Conservation (phyloP, 2,113 vertebrate species). For the Craseonycteris thonglongyai region DNA sequence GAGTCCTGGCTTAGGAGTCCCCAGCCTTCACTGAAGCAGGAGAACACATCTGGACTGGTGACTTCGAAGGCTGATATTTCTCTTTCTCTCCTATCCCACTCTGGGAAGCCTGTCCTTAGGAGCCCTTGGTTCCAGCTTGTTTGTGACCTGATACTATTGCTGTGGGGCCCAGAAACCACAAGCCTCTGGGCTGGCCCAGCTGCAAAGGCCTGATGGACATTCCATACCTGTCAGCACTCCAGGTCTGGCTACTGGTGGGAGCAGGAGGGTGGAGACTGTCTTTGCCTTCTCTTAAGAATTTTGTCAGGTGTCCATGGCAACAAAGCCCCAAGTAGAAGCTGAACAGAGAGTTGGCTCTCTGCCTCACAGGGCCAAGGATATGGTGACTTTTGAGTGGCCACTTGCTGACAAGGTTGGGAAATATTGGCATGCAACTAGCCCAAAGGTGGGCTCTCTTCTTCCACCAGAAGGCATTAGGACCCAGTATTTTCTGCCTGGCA, state of each 20-base stretch:
- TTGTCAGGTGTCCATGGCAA: constrained; percentile 50
- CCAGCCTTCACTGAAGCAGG: neutral
- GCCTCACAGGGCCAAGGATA: constrained; percentile 30
- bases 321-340: constrained; percentile 16
- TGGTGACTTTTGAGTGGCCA: constrained; percentile 33
- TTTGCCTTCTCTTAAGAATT: constrained; percentile 27
- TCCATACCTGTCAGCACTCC: constrained; percentile 55
- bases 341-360: constrained; percentile 1
- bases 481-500: neutral
- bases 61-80: constrained; percentile 40
- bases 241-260: constrained; percentile 12
- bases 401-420: neutral
- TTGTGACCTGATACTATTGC: constrained; percentile 60
- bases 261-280: neutral
- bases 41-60: neutral
- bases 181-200: constrained; percentile 33
- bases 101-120: constrained; percentile 38
- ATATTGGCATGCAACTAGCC: neutral
- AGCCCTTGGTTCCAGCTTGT: constrained; percentile 23
- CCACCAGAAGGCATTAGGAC: neutral
- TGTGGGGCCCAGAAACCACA: neutral
- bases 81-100: neutral
- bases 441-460: neutral
- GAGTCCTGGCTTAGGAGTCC: neutral
- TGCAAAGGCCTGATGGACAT: constrained; percentile 38